Evolutionary conservation across 2,888 invertebrate genomes (phyloP).

Genomic region (Agrochola lota): DNA sequence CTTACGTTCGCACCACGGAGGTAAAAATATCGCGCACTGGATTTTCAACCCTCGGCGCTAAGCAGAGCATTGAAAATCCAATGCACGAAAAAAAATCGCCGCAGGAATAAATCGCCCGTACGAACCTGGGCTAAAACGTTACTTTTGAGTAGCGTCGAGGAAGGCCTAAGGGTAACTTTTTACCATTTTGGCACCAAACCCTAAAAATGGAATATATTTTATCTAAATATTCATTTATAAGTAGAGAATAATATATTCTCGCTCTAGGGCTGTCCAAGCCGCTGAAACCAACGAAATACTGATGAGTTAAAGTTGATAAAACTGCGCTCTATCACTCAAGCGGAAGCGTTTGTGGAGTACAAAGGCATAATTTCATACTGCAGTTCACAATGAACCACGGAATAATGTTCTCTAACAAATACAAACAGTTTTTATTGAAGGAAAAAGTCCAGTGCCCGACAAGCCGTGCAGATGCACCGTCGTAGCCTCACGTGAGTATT

Average conservation of each 20-base stretch:
- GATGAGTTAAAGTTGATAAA: conserved; percentile 26
- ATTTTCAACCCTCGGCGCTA: too few relatives aligned
- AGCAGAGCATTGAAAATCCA: too few relatives aligned
- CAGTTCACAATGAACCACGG: conserved; percentile 21
- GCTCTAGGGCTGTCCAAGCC: background rate
- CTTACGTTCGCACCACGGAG: too few relatives aligned
- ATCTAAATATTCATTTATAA: too few relatives aligned
- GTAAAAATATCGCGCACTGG: too few relatives aligned
- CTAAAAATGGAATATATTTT: too few relatives aligned
- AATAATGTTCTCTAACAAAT: conserved; percentile 20
- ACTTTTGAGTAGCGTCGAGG: too few relatives aligned
- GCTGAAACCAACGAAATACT: conserved; percentile 19
- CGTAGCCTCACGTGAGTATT: background rate
- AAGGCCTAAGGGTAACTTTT: too few relatives aligned
- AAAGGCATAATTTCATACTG: conserved; percentile 33
- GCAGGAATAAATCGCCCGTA: too few relatives aligned
- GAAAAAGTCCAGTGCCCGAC: background rate
- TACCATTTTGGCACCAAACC: too few relatives aligned
- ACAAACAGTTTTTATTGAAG: conserved; percentile 24
- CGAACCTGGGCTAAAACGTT: too few relatives aligned
- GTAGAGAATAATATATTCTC: background rate
- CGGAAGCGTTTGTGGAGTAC: conserved; percentile 32
- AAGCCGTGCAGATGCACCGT: background rate
- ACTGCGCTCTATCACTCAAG: background rate
- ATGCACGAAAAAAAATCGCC: too few relatives aligned